These are phyloP conservation scores for Prietella phreatophila DNA, from an alignment of 2,113 vertebrate species.

Conservation along the genomic window DNA sequence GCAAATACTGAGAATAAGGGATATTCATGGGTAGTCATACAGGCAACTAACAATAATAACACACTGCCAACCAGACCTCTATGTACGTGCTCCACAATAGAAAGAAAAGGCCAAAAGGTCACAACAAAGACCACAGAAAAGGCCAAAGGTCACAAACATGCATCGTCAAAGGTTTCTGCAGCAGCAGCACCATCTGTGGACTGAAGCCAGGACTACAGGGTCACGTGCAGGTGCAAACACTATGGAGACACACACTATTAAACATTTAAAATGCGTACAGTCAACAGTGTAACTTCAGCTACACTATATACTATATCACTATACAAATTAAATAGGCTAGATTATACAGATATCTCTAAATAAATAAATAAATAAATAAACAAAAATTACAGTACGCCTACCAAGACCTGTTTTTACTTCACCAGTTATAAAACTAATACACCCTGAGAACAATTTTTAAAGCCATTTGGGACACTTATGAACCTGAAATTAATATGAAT, in stretches of 20 bases:
- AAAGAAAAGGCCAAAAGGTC: not conserved
- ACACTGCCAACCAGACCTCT: not conserved
- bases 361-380: too few species aligned
- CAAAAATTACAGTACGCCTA: not conserved
- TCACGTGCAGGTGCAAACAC: not conserved
- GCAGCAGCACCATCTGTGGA: slow-evolving; percentile 44
- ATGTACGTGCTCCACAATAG: not conserved
- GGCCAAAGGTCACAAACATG: slow-evolving; percentile 34
- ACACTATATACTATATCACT: not conserved
- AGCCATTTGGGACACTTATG: too few species aligned
- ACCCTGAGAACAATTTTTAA: not conserved
- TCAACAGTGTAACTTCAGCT: not conserved
- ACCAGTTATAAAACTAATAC: not conserved
- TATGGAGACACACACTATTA: not conserved
- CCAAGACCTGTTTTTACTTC: not conserved
- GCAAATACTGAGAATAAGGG: not conserved
- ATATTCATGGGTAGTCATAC: not conserved
- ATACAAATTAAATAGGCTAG: not conserved
- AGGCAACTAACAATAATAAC: not conserved
- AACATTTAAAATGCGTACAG: not conserved
- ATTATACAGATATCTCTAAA: not conserved
- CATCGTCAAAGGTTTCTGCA: slow-evolving; percentile 11
- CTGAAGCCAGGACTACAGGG: not conserved
- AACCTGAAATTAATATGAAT: not conserved
- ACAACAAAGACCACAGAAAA: not conserved